Evolutionary conservation across 2,113 vertebrate genomes (phyloP), one percentile per base, ranked within the genome.

Genomic region (Oreochromis spilurus): DNA sequence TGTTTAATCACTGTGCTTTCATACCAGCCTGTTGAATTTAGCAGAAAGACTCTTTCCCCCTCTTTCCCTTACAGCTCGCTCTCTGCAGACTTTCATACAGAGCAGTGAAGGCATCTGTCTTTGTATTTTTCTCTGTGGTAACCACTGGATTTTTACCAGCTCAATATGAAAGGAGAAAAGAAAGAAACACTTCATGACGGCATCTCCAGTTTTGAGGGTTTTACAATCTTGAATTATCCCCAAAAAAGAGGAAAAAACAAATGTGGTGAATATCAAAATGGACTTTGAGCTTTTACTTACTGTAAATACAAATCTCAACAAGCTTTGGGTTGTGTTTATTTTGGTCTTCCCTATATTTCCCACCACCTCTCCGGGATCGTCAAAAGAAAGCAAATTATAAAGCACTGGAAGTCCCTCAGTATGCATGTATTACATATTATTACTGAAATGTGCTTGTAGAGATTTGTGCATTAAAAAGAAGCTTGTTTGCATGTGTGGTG

Each of bases 11-110:
- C 93, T 92, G 92, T 89, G 92, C 91, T 94, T 96, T 96, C 93
- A 93, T 93, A 94, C 90, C 87, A 83, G 86, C 87, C 84, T 94
- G 95, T 95, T 93, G 96, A 96, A 96, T 96, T 96, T 96, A 92
- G 91, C 95, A 95, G 89, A 83, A 91, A 91, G 77, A 83, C 93
- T 94, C 75, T 83, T 87, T 43, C 67, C 92, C 82, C 19, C 50
- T 34, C 57, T 34, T 52, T 70, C 60, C 19, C 34, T 67, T 78
- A 77, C 83, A 10, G 2, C 79, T 85, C 79, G 7, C 62, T 78
- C 82, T 70, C 60, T n/a, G 16, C 31, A 87, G 84, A 84, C 84
- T 77, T 54, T 87, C 79, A 80, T 83, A 85, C 52, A 78, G 52
- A 81, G 57, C 31, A 58, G 86, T 88, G 82, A 84, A 65, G 52